phyloP scores from a whole-genome alignment of 2,113 vertebrate genomes.

The Seriola aureovittata region DNA sequence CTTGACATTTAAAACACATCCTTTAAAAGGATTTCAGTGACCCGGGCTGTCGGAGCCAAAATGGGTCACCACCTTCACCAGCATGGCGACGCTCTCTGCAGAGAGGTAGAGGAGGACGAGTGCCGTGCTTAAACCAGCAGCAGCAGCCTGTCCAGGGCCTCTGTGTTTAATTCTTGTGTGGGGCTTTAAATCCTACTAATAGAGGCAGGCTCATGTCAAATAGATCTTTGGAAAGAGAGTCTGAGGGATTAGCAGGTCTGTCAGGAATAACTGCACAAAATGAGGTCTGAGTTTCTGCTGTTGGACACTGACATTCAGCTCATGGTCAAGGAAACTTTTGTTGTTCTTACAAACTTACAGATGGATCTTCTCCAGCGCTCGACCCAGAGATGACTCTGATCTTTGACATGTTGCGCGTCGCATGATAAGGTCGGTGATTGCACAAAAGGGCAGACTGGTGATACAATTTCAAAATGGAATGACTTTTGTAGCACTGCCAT shows the following conservation, averaged over 20 bases:
- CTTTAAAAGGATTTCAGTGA: conserved; percentile 5
- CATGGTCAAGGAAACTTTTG: conserved; percentile 12
- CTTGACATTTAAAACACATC: conserved; percentile 18
- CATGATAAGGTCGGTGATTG: conserved; percentile 42
- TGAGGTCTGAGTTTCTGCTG: not conserved
- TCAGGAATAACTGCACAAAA: conserved; percentile 26
- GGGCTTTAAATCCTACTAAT: conserved; percentile 47
- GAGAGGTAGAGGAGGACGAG: conserved; percentile 8
- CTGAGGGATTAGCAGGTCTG: conserved; percentile 39
- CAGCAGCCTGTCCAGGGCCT: conserved; percentile 19
- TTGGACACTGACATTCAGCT: not conserved
- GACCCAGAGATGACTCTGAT: conserved; percentile 12
- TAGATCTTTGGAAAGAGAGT: conserved; percentile 28
- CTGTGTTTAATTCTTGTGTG: conserved; percentile 45
- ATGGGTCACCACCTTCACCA: conserved; percentile 15
- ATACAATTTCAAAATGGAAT: conserved; percentile 18
- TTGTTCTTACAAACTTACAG: not conserved
- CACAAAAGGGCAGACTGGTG: conserved; percentile 39
- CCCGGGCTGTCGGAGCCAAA: not conserved
- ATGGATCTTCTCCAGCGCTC: not conserved
- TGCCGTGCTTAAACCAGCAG: conserved; percentile 5
- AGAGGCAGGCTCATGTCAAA: conserved; percentile 43
- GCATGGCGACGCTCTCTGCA: not conserved
- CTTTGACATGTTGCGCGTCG: conserved; percentile 15
- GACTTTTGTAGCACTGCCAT: not conserved